Evolutionary conservation across 2,888 invertebrate species (phyloP).

Genomic region (Linnaemya vulpina): DNA sequence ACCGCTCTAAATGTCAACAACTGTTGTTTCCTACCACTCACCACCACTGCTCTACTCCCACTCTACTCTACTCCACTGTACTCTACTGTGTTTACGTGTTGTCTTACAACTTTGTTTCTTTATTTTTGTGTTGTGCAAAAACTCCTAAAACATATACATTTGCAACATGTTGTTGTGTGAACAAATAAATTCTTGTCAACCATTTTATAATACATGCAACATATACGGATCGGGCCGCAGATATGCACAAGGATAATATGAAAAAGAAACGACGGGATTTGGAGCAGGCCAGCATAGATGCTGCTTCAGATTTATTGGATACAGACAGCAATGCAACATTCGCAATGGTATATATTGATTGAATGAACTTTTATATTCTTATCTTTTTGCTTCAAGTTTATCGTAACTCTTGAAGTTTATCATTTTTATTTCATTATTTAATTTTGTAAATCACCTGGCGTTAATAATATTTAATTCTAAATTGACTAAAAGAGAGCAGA

Average conservation of each 20-base stretch:
- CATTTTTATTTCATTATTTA: no score
- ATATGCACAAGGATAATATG: conserved; percentile 92
- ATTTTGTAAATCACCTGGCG: no score
- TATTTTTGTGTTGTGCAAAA: conserved; percentile 54
- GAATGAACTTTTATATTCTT: conserved; percentile 52
- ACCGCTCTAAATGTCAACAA: conserved; percentile 26
- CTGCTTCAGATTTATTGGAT: conserved; percentile 92
- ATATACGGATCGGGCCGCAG: conserved; percentile 86
- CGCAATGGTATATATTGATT: conserved; percentile 89
- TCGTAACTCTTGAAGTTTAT: no score
- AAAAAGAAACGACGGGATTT: conserved; percentile 94
- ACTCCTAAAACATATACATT: conserved; percentile 54
- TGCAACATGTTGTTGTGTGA: conserved; percentile 78
- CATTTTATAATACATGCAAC: conserved; percentile 86
- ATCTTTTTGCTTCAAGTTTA: not conserved
- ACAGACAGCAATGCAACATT: conserved; percentile 95
- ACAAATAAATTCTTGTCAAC: conserved; percentile 84
- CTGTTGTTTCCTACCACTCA: conserved; percentile 19
- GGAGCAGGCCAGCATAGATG: conserved; percentile 93
- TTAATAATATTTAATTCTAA: no score
- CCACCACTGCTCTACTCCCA: conserved; percentile 19
- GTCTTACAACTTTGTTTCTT: conserved; percentile 39
- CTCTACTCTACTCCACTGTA: not conserved
- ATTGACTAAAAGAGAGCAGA: no score
- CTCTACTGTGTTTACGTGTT: conserved; percentile 32